These are phyloP conservation scores for Fratercula arctica DNA, from an alignment of 2,797 vertebrate species.

Conservation along the genomic window DNA sequence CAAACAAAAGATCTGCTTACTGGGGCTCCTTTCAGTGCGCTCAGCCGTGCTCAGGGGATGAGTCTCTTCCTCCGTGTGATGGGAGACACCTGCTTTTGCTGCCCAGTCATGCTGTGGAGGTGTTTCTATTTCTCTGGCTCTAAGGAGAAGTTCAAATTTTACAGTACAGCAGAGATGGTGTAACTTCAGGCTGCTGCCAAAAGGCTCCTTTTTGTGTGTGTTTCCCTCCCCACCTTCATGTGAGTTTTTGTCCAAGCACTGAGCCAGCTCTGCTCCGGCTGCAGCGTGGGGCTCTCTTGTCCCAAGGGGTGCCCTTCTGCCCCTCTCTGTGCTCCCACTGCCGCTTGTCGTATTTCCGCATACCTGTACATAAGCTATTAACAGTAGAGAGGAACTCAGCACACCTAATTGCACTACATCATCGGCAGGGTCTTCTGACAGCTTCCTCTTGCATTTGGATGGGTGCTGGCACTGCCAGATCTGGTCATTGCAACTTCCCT, in stretches of 20 bases:
- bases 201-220: not conserved
- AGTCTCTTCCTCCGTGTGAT: not conserved
- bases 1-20: not conserved
- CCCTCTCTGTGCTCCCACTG: not conserved
- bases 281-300: not conserved
- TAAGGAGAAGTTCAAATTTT: not conserved
- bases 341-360: not conserved
- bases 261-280: fast-evolving
- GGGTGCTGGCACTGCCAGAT: not conserved
- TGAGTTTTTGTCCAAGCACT: not conserved
- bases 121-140: not conserved
- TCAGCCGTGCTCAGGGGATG: not conserved
- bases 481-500: not conserved
- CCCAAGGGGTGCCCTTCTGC: not conserved
- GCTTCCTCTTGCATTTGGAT: not conserved
- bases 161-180: not conserved
- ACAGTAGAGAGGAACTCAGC: not conserved
- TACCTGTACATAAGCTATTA: not conserved
- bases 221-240: not conserved
- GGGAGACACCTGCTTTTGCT: not conserved
- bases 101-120: not conserved
- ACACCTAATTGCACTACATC: not conserved
- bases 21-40: not conserved
- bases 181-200: not conserved
- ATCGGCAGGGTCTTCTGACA: not conserved